These are phyloP conservation scores for Rotaria socialis DNA, from an alignment of 2,888 invertebrate genomes.

Conservation along the genomic window DNA sequence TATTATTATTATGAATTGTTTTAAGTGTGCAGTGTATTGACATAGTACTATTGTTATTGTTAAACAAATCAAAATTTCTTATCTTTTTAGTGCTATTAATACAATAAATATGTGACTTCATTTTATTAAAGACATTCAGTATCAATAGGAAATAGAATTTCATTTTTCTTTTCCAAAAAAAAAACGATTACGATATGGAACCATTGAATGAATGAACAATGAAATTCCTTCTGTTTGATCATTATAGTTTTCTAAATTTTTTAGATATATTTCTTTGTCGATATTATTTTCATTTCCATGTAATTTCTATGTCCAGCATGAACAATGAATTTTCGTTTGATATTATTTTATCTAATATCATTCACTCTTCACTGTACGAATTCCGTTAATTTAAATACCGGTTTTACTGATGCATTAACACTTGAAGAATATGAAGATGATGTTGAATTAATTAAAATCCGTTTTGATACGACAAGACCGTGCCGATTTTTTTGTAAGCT, in stretches of 20 bases:
- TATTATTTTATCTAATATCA: not conserved
- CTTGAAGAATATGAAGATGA: conserved; percentile 15
- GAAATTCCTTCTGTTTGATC: too few relatives aligned
- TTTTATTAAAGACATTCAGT: too few relatives aligned
- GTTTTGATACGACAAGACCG: not conserved
- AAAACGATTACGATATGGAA: too few relatives aligned
- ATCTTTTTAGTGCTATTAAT: not conserved
- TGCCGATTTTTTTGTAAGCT: conserved; percentile 29
- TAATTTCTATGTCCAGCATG: not conserved
- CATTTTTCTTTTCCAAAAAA: too few relatives aligned
- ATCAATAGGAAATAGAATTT: too few relatives aligned
- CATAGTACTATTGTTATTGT: not conserved
- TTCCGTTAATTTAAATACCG: not conserved
- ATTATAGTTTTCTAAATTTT: not conserved
- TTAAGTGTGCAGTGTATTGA: not conserved
- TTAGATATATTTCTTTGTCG: not conserved
- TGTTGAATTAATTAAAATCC: conserved; percentile 20
- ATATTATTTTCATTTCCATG: not conserved
- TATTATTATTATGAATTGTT: not conserved
- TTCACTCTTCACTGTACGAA: not conserved
- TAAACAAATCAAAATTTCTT: not conserved
- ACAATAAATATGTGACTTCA: too few relatives aligned
- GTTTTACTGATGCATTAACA: conserved; percentile 15
- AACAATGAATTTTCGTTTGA: not conserved
- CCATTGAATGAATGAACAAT: too few relatives aligned